Conservation (phyloP, 2,113 vertebrate genomes). For the Colinus virginianus region DNA sequence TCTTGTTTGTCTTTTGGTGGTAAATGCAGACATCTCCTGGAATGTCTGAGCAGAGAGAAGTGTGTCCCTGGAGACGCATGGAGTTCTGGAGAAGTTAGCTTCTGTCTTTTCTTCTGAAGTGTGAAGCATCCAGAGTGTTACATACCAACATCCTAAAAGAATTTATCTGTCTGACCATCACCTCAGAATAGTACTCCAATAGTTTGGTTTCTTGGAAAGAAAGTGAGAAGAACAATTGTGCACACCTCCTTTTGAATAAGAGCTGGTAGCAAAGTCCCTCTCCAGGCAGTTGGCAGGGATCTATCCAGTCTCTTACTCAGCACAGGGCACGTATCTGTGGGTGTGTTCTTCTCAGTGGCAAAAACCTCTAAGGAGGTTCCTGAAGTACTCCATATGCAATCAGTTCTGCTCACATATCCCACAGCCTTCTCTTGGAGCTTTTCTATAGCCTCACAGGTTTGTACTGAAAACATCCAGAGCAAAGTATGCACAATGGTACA, state of each 20-base stretch:
- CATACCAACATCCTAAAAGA: not conserved
- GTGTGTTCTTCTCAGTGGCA: not conserved
- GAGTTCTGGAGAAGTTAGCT: not conserved
- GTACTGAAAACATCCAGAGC: not conserved
- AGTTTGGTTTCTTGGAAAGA: not conserved
- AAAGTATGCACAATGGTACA: not conserved
- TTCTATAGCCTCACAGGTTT: not conserved
- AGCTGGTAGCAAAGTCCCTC: not conserved
- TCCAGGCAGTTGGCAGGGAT: not conserved
- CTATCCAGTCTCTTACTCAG: not conserved
- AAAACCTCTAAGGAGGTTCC: not conserved
- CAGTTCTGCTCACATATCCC: not conserved
- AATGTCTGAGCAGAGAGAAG: not conserved
- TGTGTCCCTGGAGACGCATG: not conserved
- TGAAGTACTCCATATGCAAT: not conserved
- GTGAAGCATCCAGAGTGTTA: not conserved
- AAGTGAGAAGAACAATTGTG: accelerated
- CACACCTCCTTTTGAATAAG: not conserved
- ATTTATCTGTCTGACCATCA: not conserved
- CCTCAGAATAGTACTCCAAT: not conserved
- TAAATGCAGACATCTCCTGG: not conserved
- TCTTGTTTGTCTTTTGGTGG: not conserved
- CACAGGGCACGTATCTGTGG: accelerated
- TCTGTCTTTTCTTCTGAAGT: not conserved
- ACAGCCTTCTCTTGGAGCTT: not conserved